Conservation (phyloP, 2,797 vertebrate genomes). For the Knipowitschia caucasica region DNA sequence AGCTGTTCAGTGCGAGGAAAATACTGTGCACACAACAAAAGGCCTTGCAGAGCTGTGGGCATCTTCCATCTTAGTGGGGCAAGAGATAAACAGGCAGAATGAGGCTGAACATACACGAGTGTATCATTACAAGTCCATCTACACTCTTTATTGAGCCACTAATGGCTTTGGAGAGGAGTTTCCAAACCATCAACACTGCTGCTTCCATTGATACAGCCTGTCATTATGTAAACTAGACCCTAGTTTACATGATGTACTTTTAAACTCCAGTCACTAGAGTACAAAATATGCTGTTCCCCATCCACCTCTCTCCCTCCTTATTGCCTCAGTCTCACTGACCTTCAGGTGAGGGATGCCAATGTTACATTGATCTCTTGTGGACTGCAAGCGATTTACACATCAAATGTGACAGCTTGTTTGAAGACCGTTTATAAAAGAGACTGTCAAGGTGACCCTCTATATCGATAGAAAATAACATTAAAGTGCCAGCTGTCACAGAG, state of each 20-base stretch:
- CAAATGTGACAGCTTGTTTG: slow-evolving; percentile 35
- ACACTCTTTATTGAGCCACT: slow-evolving; percentile 61
- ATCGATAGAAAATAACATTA: slow-evolving; percentile 17
- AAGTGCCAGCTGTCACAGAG: background rate
- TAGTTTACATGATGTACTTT: too few relatives aligned
- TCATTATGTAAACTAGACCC: slow-evolving; percentile 62
- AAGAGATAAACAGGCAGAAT: slow-evolving; percentile 37
- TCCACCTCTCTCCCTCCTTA: slow-evolving; percentile 11
- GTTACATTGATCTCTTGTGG: slow-evolving; percentile 28
- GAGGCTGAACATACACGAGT: slow-evolving; percentile 37
- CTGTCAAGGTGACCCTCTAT: slow-evolving; percentile 22
- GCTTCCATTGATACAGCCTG: slow-evolving; percentile 27
- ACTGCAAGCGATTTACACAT: slow-evolving; percentile 32
- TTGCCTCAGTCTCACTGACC: slow-evolving; percentile 33
- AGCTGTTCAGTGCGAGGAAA: slow-evolving; percentile 18
- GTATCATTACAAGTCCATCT: slow-evolving; percentile 64
- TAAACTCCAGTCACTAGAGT: too few relatives aligned
- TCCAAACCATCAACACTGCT: slow-evolving; percentile 47
- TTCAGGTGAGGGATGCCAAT: slow-evolving; percentile 43
- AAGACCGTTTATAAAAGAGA: slow-evolving; percentile 16
- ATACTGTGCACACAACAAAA: slow-evolving; percentile 54
- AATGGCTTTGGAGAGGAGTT: slow-evolving; percentile 67
- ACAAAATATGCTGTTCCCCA: slow-evolving; percentile 33
- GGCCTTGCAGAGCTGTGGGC: slow-evolving; percentile 25
- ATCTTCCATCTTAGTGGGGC: slow-evolving; percentile 56